phyloP scores from a whole-genome alignment of 92 coral and sea anemone species.

The Porites rus region DNA sequence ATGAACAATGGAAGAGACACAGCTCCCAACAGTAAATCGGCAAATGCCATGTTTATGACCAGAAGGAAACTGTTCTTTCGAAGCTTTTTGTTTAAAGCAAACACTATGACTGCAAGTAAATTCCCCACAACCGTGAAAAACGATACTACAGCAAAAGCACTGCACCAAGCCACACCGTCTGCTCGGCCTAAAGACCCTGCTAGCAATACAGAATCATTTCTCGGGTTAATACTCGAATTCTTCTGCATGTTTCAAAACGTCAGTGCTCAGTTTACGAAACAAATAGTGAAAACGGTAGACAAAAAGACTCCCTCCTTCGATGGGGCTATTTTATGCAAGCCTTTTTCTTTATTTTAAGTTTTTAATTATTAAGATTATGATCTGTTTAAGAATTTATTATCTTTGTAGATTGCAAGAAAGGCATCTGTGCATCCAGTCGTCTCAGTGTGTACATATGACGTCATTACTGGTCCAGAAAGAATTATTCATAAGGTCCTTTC shows the following conservation, averaged over 20 bases:
- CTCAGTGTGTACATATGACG: too few species aligned
- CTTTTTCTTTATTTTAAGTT: background rate
- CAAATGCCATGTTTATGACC: conserved; percentile 48
- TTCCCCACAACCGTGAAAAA: conserved; percentile 16
- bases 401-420: background rate
- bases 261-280: too few species aligned
- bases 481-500: too few species aligned
- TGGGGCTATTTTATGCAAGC: background rate
- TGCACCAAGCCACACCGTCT: conserved; percentile 34
- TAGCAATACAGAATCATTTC: background rate
- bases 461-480: too few species aligned
- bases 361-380: background rate
- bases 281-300: too few species aligned
- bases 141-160: conserved; percentile 23
- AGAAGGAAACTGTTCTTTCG: conserved; percentile 41
- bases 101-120: background rate
- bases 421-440: background rate
- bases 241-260: background rate
- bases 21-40: conserved; percentile 41
- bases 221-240: background rate
- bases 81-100: conserved; percentile 40
- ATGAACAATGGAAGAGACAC: conserved; percentile 24
- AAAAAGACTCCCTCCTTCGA: background rate
- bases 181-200: background rate
- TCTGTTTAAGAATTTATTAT: conserved; percentile 16